phyloP scores from a whole-genome alignment of 2,888 invertebrate species.

The Leptogaster cylindrica region DNA sequence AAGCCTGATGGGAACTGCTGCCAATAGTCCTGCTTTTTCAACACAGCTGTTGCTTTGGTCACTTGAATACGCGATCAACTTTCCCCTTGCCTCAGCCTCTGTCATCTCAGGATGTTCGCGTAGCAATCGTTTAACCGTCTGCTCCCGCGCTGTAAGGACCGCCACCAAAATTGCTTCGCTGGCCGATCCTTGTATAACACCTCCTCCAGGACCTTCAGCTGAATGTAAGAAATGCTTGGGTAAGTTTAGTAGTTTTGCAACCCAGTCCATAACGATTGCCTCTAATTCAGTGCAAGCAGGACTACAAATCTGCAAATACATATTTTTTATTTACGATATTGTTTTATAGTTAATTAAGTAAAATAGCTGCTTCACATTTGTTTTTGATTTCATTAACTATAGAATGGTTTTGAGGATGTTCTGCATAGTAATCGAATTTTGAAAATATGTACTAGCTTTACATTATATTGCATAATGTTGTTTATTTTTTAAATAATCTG shows the following conservation, averaged over 20 bases:
- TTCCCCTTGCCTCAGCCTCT: constrained; percentile 70
- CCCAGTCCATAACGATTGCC: constrained; percentile 91
- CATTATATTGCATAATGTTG: no score
- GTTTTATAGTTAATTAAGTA: no score
- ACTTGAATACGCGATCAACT: constrained; percentile 82
- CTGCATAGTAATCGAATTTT: no score
- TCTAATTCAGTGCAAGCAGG: constrained; percentile 93
- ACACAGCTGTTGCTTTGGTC: constrained; percentile 84
- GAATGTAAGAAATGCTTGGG: constrained; percentile 83
- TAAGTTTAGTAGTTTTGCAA: constrained; percentile 82
- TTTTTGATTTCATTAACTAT: no score
- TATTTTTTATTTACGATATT: no score
- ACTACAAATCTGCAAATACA: constrained; percentile 70
- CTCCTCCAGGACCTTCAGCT: constrained; percentile 80
- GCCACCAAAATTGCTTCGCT: constrained; percentile 88
- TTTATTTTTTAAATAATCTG: no score
- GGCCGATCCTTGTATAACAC: constrained; percentile 88
- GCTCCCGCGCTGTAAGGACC: constrained; percentile 77
- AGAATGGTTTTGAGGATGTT: no score
- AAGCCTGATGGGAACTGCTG: constrained; percentile 77
- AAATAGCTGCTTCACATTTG: no score
- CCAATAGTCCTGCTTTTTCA: constrained; percentile 83
- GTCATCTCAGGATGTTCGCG: constrained; percentile 67
- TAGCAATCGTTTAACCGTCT: constrained; percentile 67
- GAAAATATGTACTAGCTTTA: no score